Conservation (phyloP, 2,888 invertebrate genomes). For the Lepetodrilus schrolli region DNA sequence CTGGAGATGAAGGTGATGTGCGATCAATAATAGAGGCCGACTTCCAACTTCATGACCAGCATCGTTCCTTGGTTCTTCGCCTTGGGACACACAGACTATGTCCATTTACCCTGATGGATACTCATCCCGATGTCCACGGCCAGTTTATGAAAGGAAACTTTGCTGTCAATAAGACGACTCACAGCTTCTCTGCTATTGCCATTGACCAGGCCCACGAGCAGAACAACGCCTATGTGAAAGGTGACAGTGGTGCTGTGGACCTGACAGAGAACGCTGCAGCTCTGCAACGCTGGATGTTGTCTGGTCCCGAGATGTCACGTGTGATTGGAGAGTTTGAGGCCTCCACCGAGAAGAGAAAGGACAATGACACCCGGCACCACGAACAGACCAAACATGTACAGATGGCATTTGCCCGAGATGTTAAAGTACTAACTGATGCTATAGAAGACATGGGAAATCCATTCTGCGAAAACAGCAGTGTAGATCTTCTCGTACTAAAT, state of each 20-base stretch:
- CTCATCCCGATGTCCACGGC: neutral
- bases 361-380: neutral
- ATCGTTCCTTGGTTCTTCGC: neutral
- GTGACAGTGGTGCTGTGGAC: neutral
- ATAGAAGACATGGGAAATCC: constrained; percentile 38
- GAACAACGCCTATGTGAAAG: neutral
- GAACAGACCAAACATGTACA: neutral
- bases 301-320: neutral
- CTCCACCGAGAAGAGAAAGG: neutral
- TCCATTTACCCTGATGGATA: neutral
- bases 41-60: neutral
- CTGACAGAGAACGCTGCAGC: neutral
- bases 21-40: neutral
- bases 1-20: neutral
- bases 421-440: neutral
- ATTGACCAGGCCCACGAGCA: neutral
- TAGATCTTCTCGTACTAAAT: no score
- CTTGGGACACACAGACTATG: constrained; percentile 1
- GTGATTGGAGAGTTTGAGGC: neutral
- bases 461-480: constrained; percentile 21
- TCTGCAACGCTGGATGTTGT: neutral
- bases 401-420: neutral
- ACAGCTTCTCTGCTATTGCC: no score
- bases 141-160: neutral
- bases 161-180: neutral